Conservation (phyloP, 2,888 invertebrate genomes). For the Beris morrisii region DNA sequence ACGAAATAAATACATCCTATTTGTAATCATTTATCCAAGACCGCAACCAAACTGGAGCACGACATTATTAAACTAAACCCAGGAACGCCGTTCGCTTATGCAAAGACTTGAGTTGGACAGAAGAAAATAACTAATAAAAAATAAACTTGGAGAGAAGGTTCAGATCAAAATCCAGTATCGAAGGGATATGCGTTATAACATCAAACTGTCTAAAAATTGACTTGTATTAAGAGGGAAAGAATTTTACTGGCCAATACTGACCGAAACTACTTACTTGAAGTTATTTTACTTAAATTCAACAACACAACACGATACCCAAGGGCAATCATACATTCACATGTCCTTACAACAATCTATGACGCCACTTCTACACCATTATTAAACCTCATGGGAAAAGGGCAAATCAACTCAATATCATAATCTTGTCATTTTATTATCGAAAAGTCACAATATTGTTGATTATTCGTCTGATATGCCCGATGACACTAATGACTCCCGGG, state of each 20-base stretch:
- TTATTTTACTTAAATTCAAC: too few species aligned
- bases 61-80: too few species aligned
- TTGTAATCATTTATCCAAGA: too few species aligned
- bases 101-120: too few species aligned
- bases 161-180: not conserved
- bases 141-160: too few species aligned
- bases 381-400: not conserved
- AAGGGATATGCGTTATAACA: slow-evolving; percentile 3
- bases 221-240: not conserved
- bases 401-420: slow-evolving; percentile 5
- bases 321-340: too few species aligned
- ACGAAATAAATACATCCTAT: too few species aligned
- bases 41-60: too few species aligned
- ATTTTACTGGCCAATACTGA: not conserved
- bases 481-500: slow-evolving; percentile 27
- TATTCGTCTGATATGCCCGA: slow-evolving; percentile 7
- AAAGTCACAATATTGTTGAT: slow-evolving; percentile 3
- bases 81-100: too few species aligned
- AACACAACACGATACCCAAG: too few species aligned
- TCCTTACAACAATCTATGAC: not conserved
- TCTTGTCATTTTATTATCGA: not conserved
- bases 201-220: not conserved
- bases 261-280: too few species aligned
- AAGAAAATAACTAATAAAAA: too few species aligned
- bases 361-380: not conserved